phyloP scores from a whole-genome alignment of 2,797 vertebrate genomes.

The Sebastiscus albofasciatus region DNA sequence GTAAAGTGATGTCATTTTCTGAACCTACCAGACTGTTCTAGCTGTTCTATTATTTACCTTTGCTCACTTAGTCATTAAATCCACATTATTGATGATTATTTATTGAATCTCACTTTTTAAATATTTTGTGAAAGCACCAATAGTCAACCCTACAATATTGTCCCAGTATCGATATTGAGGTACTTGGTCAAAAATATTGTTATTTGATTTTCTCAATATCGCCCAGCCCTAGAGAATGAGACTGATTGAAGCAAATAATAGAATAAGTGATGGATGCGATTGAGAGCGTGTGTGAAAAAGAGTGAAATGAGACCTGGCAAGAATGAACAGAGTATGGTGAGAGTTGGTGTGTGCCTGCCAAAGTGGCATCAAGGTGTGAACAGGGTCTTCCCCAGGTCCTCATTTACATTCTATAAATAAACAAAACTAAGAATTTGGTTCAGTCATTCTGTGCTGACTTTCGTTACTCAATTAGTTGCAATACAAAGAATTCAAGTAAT shows the following conservation, averaged over 20 bases:
- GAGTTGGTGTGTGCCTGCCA: conserved; percentile 70
- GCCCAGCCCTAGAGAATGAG: background rate
- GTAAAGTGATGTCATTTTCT: too few relatives aligned
- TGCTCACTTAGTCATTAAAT: too few relatives aligned
- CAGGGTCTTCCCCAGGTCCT: conserved; percentile 44
- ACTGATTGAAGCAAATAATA: conserved; percentile 11
- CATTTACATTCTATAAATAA: conserved; percentile 65
- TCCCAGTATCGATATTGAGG: too few relatives aligned
- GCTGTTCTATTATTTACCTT: too few relatives aligned
- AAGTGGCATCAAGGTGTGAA: conserved; percentile 74
- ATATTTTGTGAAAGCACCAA: too few relatives aligned
- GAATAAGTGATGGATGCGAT: conserved; percentile 21
- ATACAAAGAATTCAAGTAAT: background rate
- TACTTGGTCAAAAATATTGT: too few relatives aligned
- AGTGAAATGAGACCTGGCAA: conserved; percentile 26
- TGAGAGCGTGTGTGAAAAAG: conserved; percentile 22
- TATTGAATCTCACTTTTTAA: too few relatives aligned
- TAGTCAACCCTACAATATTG: too few relatives aligned
- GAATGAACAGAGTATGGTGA: conserved; percentile 34
- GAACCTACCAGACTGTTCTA: too few relatives aligned
- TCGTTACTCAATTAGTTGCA: background rate
- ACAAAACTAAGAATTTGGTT: conserved; percentile 20
- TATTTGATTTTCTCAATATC: too few relatives aligned
- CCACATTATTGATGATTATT: too few relatives aligned
- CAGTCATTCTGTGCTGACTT: background rate